Conservation (phyloP, 2,888 invertebrate species). For the Acrocyrtus sp. region DNA sequence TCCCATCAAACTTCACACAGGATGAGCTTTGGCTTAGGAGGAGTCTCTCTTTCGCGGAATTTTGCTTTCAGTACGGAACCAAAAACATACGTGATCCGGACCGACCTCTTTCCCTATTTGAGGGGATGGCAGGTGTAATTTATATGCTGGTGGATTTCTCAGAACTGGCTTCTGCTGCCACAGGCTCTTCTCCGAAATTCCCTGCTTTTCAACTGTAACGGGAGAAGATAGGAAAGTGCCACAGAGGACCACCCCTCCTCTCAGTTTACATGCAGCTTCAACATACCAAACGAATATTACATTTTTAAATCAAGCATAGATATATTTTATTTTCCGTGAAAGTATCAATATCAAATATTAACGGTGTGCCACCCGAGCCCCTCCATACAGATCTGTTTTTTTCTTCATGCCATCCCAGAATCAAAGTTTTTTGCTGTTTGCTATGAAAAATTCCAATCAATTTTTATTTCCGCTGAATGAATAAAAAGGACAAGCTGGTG, state of each 20-base stretch:
- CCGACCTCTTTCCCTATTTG: slow-evolving; percentile 83
- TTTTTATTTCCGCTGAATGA: slow-evolving; percentile 1
- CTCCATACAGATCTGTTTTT: too few relatives aligned
- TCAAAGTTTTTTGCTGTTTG: too few relatives aligned
- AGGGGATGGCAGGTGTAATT: slow-evolving; percentile 82
- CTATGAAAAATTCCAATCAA: too few relatives aligned
- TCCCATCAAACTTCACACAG: slow-evolving; percentile 66
- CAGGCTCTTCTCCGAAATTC: slow-evolving; percentile 75
- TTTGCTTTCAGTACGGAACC: slow-evolving; percentile 79
- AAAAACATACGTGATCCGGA: slow-evolving; percentile 75
- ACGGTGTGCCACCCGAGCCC: too few relatives aligned
- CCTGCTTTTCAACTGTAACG: slow-evolving; percentile 74
- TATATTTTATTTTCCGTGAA: too few relatives aligned
- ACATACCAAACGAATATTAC: neutral
- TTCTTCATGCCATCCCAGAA: too few relatives aligned
- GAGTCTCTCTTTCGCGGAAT: slow-evolving; percentile 82
- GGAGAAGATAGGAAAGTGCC: slow-evolving; percentile 10
- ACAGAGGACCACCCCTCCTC: slow-evolving; percentile 17
- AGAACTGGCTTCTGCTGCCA: slow-evolving; percentile 23
- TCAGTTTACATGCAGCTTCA: slow-evolving; percentile 13
- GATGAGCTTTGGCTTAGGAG: slow-evolving; percentile 78
- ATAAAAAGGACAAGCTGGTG: too few relatives aligned
- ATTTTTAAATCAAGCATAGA: too few relatives aligned
- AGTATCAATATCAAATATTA: too few relatives aligned
- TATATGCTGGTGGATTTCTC: slow-evolving; percentile 79